Conservation (phyloP, 2,797 vertebrate species). For the Bradypodion pumilum region DNA sequence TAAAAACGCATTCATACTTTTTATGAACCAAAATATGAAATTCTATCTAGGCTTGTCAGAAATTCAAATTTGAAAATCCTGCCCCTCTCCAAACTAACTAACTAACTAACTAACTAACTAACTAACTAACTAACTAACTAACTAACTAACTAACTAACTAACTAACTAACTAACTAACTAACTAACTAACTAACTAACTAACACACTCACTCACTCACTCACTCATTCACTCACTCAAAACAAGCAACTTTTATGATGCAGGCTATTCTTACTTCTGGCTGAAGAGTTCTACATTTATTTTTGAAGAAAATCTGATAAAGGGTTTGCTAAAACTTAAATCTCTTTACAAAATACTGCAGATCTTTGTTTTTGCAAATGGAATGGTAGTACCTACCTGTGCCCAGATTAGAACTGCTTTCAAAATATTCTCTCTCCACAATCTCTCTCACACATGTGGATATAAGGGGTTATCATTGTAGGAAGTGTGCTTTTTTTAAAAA, state of each 20-base stretch:
- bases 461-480: background rate
- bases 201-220: too few relatives aligned
- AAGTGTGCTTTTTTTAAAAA: background rate
- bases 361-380: background rate
- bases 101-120: too few relatives aligned
- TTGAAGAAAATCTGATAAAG: background rate
- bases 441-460: too few relatives aligned
- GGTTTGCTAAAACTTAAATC: background rate
- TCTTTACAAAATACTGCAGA: background rate
- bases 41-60: background rate
- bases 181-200: too few relatives aligned
- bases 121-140: too few relatives aligned
- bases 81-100: too few relatives aligned
- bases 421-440: background rate
- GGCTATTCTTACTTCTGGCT: background rate
- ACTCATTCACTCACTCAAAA: too few relatives aligned
- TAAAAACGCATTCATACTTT: accelerated
- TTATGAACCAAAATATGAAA: background rate
- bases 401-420: background rate
- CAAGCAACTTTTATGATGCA: background rate
- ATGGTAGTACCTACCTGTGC: background rate
- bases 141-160: too few relatives aligned
- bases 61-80: too few relatives aligned
- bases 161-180: too few relatives aligned
- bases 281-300: background rate